These are phyloP conservation scores for Thymelicus sylvestris DNA, from an alignment of 2,888 invertebrate species.

Conservation along the genomic window DNA sequence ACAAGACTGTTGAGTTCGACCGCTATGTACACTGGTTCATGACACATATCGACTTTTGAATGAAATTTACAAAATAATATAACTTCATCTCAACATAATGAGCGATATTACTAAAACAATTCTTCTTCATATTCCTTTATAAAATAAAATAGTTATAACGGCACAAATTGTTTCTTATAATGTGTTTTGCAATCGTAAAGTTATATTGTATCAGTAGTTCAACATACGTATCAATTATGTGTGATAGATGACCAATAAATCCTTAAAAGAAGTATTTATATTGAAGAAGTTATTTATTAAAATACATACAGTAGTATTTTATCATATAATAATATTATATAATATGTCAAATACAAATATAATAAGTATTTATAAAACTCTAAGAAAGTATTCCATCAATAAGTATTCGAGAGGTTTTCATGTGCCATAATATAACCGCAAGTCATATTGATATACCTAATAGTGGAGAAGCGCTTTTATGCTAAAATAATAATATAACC, in stretches of 20 bases:
- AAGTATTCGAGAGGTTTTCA: too few species aligned
- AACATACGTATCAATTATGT: conserved; percentile 72
- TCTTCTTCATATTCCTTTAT: too few species aligned
- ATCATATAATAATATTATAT: neutral
- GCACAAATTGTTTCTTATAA: neutral
- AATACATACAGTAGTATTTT: neutral
- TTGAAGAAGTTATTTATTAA: neutral
- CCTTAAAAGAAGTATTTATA: conserved; percentile 29
- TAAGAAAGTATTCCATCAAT: too few species aligned
- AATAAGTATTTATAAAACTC: neutral
- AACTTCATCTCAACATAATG: neutral
- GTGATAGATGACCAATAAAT: conserved; percentile 78
- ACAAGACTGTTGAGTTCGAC: neutral
- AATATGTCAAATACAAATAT: neutral
- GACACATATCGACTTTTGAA: conserved; percentile 33
- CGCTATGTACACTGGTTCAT: conserved; percentile 30
- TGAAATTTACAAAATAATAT: conserved; percentile 9
- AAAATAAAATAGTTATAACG: too few species aligned
- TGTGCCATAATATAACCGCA: too few species aligned
- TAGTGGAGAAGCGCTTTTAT: too few species aligned
- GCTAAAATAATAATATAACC: too few species aligned
- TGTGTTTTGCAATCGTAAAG: conserved; percentile 1
- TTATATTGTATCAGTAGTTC: conserved; percentile 30
- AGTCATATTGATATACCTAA: too few species aligned
- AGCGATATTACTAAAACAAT: too few species aligned